Percentiles rank a stretch among this genome's conserved stretches.
Evolutionary conservation across 2,888 invertebrate genomes (phyloP).

Genomic region (Dryobota labecula): DNA sequence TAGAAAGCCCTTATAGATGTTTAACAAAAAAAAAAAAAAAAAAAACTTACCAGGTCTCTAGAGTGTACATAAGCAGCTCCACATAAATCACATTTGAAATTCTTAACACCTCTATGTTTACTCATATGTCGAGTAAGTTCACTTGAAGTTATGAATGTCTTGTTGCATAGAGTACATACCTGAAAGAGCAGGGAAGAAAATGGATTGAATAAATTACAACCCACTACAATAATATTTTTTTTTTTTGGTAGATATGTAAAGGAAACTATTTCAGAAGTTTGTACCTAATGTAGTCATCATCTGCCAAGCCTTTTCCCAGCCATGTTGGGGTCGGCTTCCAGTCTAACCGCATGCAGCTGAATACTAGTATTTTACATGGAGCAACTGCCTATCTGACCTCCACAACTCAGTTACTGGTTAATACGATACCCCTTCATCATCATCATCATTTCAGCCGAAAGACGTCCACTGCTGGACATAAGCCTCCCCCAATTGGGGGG

Average conservation of each 20-base stretch:
- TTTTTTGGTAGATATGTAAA: neutral
- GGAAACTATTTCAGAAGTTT: neutral
- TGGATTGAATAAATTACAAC: neutral
- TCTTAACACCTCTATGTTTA: constrained; percentile 90
- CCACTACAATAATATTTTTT: neutral
- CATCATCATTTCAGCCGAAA: too few relatives aligned
- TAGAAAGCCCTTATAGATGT: neutral
- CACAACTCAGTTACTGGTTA: too few relatives aligned
- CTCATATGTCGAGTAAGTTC: constrained; percentile 91
- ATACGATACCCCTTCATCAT: too few relatives aligned
- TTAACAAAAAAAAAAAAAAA: too few relatives aligned
- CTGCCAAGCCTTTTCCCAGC: too few relatives aligned
- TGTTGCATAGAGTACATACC: constrained; percentile 90
- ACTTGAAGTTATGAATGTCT: constrained; percentile 91
- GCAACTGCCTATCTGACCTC: too few relatives aligned
- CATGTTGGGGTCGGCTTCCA: too few relatives aligned
- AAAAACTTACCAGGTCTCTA: constrained; percentile 89
- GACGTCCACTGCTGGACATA: too few relatives aligned
- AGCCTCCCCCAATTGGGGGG: too few relatives aligned
- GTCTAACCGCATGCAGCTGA: too few relatives aligned
- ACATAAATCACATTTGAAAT: constrained; percentile 91
- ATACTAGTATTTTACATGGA: too few relatives aligned
- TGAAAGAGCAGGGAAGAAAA: constrained; percentile 55
- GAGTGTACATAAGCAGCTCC: constrained; percentile 89
- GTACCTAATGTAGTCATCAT: neutral